Conservation (phyloP, 1,140 invertebrate species). For the Agrypnia vestita region DNA sequence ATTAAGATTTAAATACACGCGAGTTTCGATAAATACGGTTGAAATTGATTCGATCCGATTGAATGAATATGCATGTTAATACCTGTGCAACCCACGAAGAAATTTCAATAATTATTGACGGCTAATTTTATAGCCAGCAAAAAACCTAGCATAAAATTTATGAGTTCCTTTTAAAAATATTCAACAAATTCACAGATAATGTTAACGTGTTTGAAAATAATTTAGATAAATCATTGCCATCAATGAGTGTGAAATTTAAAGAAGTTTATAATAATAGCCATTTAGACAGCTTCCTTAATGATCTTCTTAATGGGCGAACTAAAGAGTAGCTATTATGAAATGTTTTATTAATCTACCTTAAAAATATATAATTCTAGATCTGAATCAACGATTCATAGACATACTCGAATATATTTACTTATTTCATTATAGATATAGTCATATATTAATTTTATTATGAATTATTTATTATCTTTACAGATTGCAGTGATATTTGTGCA, state of each 20-base stretch:
- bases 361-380: too few species aligned
- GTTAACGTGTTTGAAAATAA: neutral
- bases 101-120: conserved; percentile 48
- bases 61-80: conserved; percentile 41
- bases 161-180: conserved; percentile 46
- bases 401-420: too few species aligned
- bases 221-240: conserved; percentile 45
- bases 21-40: conserved; percentile 28
- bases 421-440: too few species aligned
- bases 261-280: conserved; percentile 1
- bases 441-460: too few species aligned
- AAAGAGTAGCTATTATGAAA: conserved; percentile 10
- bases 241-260: conserved; percentile 44
- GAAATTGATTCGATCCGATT: conserved; percentile 33
- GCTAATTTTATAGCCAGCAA: conserved; percentile 39
- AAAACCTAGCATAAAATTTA: conserved; percentile 41
- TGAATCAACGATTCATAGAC: too few species aligned
- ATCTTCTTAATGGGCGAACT: conserved; percentile 7
- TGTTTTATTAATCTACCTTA: too few species aligned
- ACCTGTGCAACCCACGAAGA: conserved; percentile 34
- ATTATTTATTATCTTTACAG: too few species aligned
- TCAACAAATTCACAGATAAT: conserved; percentile 19
- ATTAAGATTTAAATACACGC: conserved; percentile 35
- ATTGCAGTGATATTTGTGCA: too few species aligned
- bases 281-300: conserved; percentile 31